Evolutionary conservation across 2,113 vertebrate genomes (phyloP).

Genomic region (Nycticryphes semicollaris): DNA sequence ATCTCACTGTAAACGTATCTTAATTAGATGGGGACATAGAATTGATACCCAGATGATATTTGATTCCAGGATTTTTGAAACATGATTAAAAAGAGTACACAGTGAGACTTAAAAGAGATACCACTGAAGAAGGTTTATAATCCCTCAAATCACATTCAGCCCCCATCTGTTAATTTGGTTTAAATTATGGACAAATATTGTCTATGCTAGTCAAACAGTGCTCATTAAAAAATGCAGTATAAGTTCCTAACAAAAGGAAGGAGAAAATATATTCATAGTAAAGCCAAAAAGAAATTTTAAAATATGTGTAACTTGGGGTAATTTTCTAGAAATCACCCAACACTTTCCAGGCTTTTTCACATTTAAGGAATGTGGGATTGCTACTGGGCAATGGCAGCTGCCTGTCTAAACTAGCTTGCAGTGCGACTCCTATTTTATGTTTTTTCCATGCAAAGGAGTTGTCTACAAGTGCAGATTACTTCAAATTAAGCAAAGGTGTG

Average conservation of each 20-base stretch:
- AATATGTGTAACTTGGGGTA: neutral
- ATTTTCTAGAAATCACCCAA: neutral
- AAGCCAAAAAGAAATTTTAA: neutral
- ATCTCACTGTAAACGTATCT: neutral
- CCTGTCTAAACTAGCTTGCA: neutral
- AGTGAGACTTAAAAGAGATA: neutral
- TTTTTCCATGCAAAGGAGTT: neutral
- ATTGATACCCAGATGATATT: neutral
- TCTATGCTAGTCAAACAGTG: neutral
- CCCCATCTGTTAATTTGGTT: neutral
- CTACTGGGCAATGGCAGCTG: neutral
- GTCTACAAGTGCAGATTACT: neutral
- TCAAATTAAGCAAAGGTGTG: neutral
- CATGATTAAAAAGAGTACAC: neutral
- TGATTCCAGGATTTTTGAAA: neutral
- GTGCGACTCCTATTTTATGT: neutral
- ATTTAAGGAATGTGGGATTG: neutral
- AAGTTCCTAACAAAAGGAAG: neutral
- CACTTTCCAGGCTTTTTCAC: neutral
- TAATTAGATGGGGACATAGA: neutral
- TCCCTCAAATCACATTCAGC: neutral
- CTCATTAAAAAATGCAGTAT: neutral
- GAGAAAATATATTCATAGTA: neutral
- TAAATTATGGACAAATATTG: neutral
- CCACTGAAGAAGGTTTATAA: neutral